Evolutionary conservation across 1,140 invertebrate species (phyloP).

Genomic region (Papilio glaucus): DNA sequence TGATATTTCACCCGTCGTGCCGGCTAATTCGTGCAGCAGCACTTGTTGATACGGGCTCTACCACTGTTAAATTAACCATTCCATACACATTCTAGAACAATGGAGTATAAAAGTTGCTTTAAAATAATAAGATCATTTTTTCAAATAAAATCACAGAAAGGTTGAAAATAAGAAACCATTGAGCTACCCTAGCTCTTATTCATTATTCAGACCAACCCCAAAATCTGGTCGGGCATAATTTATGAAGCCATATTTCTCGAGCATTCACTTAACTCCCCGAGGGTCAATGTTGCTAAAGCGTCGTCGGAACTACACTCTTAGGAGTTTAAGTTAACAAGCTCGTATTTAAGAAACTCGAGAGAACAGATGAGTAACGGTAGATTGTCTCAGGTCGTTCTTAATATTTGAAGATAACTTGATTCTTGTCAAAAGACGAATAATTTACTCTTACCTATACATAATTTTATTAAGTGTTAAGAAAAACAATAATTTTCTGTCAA

Average conservation of each 20-base stretch:
- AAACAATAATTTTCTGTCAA: too few species aligned
- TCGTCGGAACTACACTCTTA: conserved; percentile 32
- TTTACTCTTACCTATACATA: too few species aligned
- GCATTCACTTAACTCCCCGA: conserved; percentile 21
- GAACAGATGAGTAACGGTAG: not conserved
- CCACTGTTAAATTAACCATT: too few species aligned
- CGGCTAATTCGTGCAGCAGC: too few species aligned
- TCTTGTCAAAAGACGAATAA: too few species aligned
- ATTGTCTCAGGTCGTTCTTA: conserved; percentile 2
- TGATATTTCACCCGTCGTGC: too few species aligned
- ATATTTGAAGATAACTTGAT: too few species aligned
- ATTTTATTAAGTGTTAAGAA: too few species aligned
- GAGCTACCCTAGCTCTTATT: not conserved
- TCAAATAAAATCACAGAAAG: not conserved
- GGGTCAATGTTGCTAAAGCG: conserved; percentile 19
- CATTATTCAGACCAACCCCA: conserved; percentile 3
- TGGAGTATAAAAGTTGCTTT: too few species aligned
- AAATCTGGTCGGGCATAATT: conserved; percentile 28
- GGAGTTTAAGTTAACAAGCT: conserved; percentile 20
- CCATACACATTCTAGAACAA: too few species aligned
- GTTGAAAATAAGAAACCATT: not conserved
- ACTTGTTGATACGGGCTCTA: too few species aligned
- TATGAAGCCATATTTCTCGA: conserved; percentile 32
- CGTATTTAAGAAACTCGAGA: conserved; percentile 30
- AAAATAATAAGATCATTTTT: not conserved